These are phyloP conservation scores for Masnerella sp. DNA, from an alignment of 2,888 invertebrate species.

Conservation along the genomic window DNA sequence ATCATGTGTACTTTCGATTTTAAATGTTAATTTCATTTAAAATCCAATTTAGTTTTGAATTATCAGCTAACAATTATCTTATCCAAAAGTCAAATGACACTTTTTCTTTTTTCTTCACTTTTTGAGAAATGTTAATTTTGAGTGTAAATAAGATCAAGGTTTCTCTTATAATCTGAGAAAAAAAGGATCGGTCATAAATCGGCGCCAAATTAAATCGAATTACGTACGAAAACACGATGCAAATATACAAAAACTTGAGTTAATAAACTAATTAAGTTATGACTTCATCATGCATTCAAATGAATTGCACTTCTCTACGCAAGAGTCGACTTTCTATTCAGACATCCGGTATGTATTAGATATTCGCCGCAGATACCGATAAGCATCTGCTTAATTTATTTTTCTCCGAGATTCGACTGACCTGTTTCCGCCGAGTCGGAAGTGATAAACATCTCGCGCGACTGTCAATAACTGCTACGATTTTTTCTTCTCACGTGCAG, in stretches of 20 bases:
- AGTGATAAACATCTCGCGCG: conserved; percentile 41
- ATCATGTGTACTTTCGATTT: too few species aligned
- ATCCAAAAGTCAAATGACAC: not conserved
- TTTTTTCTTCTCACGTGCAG: conserved; percentile 3
- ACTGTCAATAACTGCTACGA: conserved; percentile 30
- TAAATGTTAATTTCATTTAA: too few species aligned
- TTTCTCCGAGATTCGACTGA: conserved; percentile 45
- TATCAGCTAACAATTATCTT: not conserved
- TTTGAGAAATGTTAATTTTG: too few species aligned
- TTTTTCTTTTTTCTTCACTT: too few species aligned
- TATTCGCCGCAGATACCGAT: conserved; percentile 56
- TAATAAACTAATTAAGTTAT: conserved; percentile 40
- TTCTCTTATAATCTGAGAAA: too few species aligned
- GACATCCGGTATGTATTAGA: conserved; percentile 57
- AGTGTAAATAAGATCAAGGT: too few species aligned
- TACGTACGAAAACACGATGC: too few species aligned
- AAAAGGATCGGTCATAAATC: too few species aligned
- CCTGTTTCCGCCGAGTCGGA: conserved; percentile 38
- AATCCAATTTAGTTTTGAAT: too few species aligned
- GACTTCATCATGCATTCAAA: conserved; percentile 24
- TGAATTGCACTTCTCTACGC: conserved; percentile 32
- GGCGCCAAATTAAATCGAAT: too few species aligned
- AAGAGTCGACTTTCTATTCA: conserved; percentile 54
- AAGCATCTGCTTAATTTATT: conserved; percentile 54
- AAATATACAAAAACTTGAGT: too few species aligned